Percentiles rank a stretch among this genome's conserved stretches.
Conservation (phyloP, 1,140 invertebrate genomes). For the Drosophila erecta region DNA sequence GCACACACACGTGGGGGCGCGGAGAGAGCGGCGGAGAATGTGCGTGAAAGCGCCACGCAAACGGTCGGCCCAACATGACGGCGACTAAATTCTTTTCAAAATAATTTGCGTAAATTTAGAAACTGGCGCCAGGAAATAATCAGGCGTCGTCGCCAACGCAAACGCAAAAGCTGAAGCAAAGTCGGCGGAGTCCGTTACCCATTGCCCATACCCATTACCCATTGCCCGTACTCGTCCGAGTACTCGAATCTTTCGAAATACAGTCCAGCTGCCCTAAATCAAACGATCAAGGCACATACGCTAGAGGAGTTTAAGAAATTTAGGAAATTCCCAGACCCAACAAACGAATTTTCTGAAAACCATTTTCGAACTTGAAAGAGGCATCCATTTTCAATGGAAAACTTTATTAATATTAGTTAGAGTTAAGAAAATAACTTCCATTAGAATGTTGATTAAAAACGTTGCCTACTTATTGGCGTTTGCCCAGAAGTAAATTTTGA, state of each 20-base stretch:
- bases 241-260: slow-evolving; percentile 20
- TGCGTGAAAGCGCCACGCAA: slow-evolving; percentile 63
- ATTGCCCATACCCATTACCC: slow-evolving; percentile 48
- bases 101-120: slow-evolving; percentile 83
- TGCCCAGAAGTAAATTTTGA: neutral
- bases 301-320: neutral
- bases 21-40: slow-evolving; percentile 36
- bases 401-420: neutral
- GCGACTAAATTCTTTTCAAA: slow-evolving; percentile 81
- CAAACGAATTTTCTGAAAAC: neutral
- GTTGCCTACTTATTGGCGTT: neutral
- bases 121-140: slow-evolving; percentile 84
- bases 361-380: neutral
- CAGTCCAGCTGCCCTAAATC: neutral
- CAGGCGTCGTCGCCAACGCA: slow-evolving; percentile 80
- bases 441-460: neutral
- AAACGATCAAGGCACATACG: neutral
- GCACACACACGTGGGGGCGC: neutral
- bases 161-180: slow-evolving; percentile 49
- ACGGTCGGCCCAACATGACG: slow-evolving; percentile 66
- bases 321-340: neutral
- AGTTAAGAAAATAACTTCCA: no score
- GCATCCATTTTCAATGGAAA: no score
- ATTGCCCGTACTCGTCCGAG: slow-evolving; percentile 20
- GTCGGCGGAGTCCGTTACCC: slow-evolving; percentile 45